Evolutionary conservation across 1,140 invertebrate genomes (phyloP), one percentile per base, ranked within the genome.

Genomic region (Vanessa atalanta): DNA sequence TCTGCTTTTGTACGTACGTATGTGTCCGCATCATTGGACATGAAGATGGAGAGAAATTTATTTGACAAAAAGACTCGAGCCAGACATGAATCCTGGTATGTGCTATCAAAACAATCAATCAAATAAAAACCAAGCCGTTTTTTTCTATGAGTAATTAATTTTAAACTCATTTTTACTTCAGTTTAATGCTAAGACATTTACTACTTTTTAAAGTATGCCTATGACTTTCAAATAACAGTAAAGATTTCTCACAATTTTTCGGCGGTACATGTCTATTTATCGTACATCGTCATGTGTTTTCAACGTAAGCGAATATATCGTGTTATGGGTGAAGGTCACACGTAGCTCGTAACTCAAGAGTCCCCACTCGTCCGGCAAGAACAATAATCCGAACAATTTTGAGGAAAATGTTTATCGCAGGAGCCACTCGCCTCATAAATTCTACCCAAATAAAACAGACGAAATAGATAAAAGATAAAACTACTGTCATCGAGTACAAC

Each of bases 311-410:
- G 55, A 80, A 85, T 78, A 79, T 83, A 86, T 81, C 65, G 75
- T 70, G 64, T 83, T 83, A 84, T 84, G 81, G 78, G 71, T 76
- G 70, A 84, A 89, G 88, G 88, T 90, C 88, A 88, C 77, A 79
- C 79, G 60, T 69, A 69, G 81, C 83, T 83, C 88, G 82, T 89
- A 91, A 91, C 83, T 91, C 82, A 87, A 16, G 75, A 79, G 78
- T 82, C 84, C 86, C 87, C 83, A 82, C 81, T 83, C 82, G 80
- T 83, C 84, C 83, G 86, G 86, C 85, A 88, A 84, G 83, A 89
- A 89, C 89, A 91, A 89, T 90, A 90, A 91, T 91, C 88, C 85
- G 72, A 71, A 84, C 83, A 86, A 79, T 90, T 89, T 89, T 85
- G 83, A 88, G 86, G 88, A 84, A 85, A 89, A 83, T 86, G 84